Evolutionary conservation across 2,888 invertebrate species (phyloP).

Genomic region (Yponomeuta malinellus): DNA sequence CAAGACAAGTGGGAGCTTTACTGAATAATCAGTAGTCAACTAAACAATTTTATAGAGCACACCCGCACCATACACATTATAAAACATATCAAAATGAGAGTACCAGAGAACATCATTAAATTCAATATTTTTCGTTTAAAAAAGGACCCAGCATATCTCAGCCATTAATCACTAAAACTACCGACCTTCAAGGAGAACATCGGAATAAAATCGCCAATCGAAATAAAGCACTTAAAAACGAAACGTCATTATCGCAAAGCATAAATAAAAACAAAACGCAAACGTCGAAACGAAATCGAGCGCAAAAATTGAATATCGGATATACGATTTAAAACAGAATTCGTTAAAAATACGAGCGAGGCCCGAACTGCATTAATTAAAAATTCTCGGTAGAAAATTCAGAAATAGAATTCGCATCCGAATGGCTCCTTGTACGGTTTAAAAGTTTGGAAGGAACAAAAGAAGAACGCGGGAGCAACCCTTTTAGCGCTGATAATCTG

Average conservation of each 20-base stretch:
- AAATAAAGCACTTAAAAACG: slow-evolving; percentile 75
- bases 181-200: slow-evolving; percentile 73
- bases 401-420: slow-evolving; percentile 76
- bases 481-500: slow-evolving; percentile 77
- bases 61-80: too few relatives aligned
- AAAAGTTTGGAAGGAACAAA: slow-evolving; percentile 73
- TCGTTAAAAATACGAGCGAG: slow-evolving; percentile 72
- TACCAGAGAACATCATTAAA: slow-evolving; percentile 72
- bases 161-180: slow-evolving; percentile 75
- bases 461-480: slow-evolving; percentile 74
- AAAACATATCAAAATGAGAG: slow-evolving; percentile 27
- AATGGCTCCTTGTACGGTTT: slow-evolving; percentile 72
- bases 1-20: neutral
- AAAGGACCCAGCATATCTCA: slow-evolving; percentile 73
- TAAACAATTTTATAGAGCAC: neutral
- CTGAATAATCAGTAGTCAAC: neutral
- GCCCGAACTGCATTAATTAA: slow-evolving; percentile 72
- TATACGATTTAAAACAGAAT: slow-evolving; percentile 73
- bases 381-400: slow-evolving; percentile 77
- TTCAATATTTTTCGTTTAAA: slow-evolving; percentile 73
- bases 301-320: slow-evolving; percentile 75
- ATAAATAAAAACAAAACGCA: slow-evolving; percentile 58
- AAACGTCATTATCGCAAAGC: slow-evolving; percentile 76
- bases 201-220: slow-evolving; percentile 75
- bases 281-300: slow-evolving; percentile 51